phyloP scores from a whole-genome alignment of 2,797 vertebrate species.

The Karalla daura region DNA sequence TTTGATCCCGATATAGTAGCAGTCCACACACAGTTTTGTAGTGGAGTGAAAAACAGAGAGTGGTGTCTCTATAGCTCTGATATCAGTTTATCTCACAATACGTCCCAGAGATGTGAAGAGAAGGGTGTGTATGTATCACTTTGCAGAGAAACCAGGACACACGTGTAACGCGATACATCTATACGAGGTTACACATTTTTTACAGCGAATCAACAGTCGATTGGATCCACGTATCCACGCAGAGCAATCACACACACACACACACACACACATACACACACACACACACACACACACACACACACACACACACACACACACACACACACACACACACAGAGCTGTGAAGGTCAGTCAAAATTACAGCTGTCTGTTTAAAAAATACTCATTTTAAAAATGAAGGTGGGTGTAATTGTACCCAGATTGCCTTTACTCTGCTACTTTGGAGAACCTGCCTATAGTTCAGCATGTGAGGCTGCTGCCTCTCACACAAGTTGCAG shows the following conservation, averaged over 20 bases:
- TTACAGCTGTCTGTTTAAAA: conserved; percentile 73
- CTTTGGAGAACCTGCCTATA: conserved; percentile 67
- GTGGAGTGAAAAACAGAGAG: no score
- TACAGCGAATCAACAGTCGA: conserved; percentile 50
- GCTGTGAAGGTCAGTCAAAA: conserved; percentile 67
- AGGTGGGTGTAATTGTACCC: conserved; percentile 79
- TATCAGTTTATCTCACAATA: background rate
- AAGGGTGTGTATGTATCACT: conserved; percentile 1
- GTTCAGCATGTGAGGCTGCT: conserved; percentile 69
- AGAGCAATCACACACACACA: conserved; percentile 68
- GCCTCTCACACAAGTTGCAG: conserved; percentile 58
- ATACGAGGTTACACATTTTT: conserved; percentile 54
- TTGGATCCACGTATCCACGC: conserved; percentile 46
- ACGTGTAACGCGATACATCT: conserved; percentile 32
- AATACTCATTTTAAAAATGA: conserved; percentile 69
- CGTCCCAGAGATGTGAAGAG: background rate
- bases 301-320: no score
- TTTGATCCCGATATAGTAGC: no score
- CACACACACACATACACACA: no score
- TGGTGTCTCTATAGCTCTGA: background rate
- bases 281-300: no score
- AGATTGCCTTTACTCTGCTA: conserved; percentile 69
- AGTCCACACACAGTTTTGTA: no score
- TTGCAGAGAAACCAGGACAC: conserved; percentile 19
- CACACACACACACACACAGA: no score